phyloP scores from a whole-genome alignment of 1,140 invertebrate species.

The Cotesia typhae region DNA sequence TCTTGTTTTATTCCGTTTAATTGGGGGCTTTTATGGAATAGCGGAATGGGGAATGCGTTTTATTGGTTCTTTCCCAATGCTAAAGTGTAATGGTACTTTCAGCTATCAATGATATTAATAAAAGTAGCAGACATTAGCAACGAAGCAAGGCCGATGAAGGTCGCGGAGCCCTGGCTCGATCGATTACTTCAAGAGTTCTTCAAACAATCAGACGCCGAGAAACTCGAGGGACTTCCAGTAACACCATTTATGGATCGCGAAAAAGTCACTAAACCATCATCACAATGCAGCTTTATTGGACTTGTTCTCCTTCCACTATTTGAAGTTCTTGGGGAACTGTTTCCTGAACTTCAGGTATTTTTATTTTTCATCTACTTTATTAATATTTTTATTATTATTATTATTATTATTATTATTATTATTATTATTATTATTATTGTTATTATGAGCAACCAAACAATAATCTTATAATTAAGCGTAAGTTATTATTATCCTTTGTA shows the following conservation, averaged over 20 bases:
- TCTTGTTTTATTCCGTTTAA: not conserved
- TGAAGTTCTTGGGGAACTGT: conserved; percentile 77
- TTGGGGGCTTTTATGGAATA: too few species aligned
- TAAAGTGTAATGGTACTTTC: conserved; percentile 35
- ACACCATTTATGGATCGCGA: conserved; percentile 92
- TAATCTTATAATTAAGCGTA: too few species aligned
- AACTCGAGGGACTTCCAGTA: conserved; percentile 83
- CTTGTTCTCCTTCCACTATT: conserved; percentile 84
- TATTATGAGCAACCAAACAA: too few species aligned
- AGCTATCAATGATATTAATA: conserved; percentile 87
- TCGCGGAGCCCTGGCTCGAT: conserved; percentile 87
- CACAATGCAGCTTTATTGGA: conserved; percentile 87
- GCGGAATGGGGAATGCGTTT: too few species aligned
- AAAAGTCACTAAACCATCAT: conserved; percentile 86
- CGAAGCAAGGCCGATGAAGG: conserved; percentile 84
- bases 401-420: too few species aligned
- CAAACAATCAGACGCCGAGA: conserved; percentile 85
- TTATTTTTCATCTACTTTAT: not conserved
- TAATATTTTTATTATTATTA: too few species aligned
- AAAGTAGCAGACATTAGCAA: conserved; percentile 91
- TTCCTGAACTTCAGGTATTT: conserved; percentile 74
- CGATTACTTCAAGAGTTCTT: conserved; percentile 82
- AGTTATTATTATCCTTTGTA: too few species aligned
- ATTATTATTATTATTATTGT: too few species aligned
- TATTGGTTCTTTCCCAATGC: too few species aligned